Percentiles rank a stretch among this genome's conserved stretches.
phyloP scores from a whole-genome alignment of 1,140 invertebrate genomes.

The Subanguina moxae region DNA sequence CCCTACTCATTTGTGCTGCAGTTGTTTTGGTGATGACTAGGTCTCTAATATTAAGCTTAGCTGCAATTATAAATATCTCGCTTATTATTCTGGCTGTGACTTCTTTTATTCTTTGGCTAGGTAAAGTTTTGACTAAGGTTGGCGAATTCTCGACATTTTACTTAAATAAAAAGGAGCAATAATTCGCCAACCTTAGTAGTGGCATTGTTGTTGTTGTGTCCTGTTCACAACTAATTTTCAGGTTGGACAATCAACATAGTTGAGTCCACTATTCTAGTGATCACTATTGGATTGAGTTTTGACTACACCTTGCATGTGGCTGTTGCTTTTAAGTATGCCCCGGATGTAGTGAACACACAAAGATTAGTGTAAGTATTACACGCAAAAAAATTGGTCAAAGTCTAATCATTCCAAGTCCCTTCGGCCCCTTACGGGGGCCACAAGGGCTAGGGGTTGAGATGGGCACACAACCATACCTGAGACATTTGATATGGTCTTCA shows the following conservation, averaged over 20 bases:
- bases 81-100: conserved; percentile 30
- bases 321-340: conserved; percentile 32
- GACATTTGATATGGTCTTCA: too few relatives aligned
- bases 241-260: conserved; percentile 90
- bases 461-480: too few relatives aligned
- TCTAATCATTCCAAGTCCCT: too few relatives aligned
- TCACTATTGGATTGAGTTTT: conserved; percentile 86
- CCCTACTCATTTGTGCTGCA: conserved; percentile 27
- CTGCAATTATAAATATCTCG: conserved; percentile 27
- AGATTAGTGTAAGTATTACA: conserved; percentile 15
- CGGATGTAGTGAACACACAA: conserved; percentile 18
- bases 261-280: conserved; percentile 85
- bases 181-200: background rate
- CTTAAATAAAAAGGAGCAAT: background rate
- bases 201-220: background rate
- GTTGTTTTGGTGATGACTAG: conserved; percentile 37
- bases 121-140: conserved; percentile 6
- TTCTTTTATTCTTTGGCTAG: conserved; percentile 23
- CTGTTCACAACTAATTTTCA: conserved; percentile 56
- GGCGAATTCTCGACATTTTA: background rate
- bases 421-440: too few relatives aligned
- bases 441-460: too few relatives aligned
- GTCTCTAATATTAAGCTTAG: conserved; percentile 18
- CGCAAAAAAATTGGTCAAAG: too few relatives aligned
- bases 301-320: conserved; percentile 92